phyloP scores from a whole-genome alignment of 2,888 invertebrate species.

The Apoda limacodes region DNA sequence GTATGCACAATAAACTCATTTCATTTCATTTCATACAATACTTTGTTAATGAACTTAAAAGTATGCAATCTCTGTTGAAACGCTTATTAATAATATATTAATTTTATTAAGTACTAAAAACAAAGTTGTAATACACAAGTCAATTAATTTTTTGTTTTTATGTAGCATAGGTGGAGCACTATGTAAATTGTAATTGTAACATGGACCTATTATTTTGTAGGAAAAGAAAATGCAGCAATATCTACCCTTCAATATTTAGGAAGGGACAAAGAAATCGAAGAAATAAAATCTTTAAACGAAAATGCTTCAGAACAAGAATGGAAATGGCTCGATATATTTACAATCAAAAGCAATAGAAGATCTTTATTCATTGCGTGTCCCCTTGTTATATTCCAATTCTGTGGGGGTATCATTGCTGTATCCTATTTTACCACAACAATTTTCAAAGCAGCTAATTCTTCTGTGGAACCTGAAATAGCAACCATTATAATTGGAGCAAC shows the following conservation, averaged over 20 bases:
- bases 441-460: constrained; percentile 12
- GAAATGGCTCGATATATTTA: constrained; percentile 27
- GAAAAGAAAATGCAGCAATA: constrained; percentile 24
- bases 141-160: too few species aligned
- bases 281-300: constrained; percentile 21
- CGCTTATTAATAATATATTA: too few species aligned
- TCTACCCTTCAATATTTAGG: constrained; percentile 26
- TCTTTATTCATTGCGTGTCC: constrained; percentile 1
- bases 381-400: constrained; percentile 3
- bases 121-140: too few species aligned
- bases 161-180: too few species aligned
- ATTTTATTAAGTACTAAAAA: too few species aligned
- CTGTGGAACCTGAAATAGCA: constrained; percentile 10
- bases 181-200: too few species aligned
- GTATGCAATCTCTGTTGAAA: too few species aligned
- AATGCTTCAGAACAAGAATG: constrained; percentile 20
- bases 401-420: constrained; percentile 14
- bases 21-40: too few species aligned
- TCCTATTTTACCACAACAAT: constrained; percentile 13
- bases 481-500: constrained; percentile 15
- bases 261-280: constrained; percentile 28
- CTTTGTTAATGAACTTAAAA: too few species aligned
- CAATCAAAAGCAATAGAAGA: constrained; percentile 2
- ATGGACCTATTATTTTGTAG: constrained; percentile 23
- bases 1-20: too few species aligned